Conservation (phyloP, 2,113 vertebrate genomes). For the Salvator merianae region DNA sequence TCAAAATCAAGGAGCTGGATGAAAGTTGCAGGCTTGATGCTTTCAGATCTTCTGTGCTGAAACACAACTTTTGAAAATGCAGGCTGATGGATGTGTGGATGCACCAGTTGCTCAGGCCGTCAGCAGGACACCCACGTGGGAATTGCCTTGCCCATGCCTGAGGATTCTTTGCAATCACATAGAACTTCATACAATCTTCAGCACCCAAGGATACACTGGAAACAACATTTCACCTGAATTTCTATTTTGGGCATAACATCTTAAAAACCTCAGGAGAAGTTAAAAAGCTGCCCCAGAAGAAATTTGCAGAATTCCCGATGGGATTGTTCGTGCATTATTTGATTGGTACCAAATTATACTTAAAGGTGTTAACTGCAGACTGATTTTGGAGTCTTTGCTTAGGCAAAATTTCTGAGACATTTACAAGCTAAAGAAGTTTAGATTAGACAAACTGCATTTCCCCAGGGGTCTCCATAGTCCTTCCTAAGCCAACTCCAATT, state of each 20-base stretch:
- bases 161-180: not conserved
- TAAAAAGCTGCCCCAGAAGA: no score
- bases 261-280: not conserved
- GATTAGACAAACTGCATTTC: not conserved
- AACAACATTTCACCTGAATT: not conserved
- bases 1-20: no score
- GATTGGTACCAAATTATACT: not conserved
- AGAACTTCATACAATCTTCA: not conserved
- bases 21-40: no score
- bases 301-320: not conserved
- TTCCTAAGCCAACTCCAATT: not conserved
- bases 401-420: not conserved
- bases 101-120: not conserved
- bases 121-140: not conserved
- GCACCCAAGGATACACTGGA: not conserved
- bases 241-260: not conserved
- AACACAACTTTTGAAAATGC: no score
- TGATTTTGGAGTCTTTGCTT: not conserved
- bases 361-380: not conserved
- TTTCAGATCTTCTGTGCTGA: not conserved
- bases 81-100: not conserved
- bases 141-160: not conserved
- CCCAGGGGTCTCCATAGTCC: not conserved
- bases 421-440: not conserved
- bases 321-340: not conserved